A percentile compares a stretch with the other conserved stretches of the same genome.
Evolutionary conservation across 23 tunicate genomes (phyloP).

Genomic region (Trididemnum nubilum): DNA sequence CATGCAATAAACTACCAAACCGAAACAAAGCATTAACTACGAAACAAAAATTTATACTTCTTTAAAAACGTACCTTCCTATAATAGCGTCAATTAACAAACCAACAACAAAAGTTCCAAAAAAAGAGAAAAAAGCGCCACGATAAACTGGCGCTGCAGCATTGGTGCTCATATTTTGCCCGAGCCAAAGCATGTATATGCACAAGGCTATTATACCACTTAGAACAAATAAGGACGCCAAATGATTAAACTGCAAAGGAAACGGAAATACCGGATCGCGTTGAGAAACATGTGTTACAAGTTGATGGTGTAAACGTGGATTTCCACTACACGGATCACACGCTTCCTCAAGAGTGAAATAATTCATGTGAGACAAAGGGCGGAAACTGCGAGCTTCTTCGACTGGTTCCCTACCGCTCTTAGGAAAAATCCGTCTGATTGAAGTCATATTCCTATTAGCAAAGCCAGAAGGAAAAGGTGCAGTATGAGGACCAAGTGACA

Average conservation of each 20-base stretch:
- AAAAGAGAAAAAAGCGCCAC: slow-evolving; percentile 6
- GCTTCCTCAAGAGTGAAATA: too few relatives aligned
- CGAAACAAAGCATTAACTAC: too few relatives aligned
- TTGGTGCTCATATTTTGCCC: slow-evolving; percentile 27
- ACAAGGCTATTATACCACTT: slow-evolving; percentile 6
- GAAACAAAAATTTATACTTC: too few relatives aligned
- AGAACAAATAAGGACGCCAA: slow-evolving; percentile 11
- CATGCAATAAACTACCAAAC: too few relatives aligned
- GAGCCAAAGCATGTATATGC: slow-evolving; percentile 20
- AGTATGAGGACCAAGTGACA: too few relatives aligned
- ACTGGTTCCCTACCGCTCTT: too few relatives aligned
- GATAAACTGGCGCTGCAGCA: slow-evolving; percentile 15
- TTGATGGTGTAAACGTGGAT: slow-evolving; percentile 15
- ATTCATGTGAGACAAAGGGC: too few relatives aligned
- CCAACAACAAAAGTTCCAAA: slow-evolving; percentile 18
- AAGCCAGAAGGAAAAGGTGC: too few relatives aligned
- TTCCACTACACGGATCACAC: not conserved
- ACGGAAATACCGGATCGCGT: not conserved
- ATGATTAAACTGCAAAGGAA: not conserved
- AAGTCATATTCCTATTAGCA: too few relatives aligned
- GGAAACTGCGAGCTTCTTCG: too few relatives aligned
- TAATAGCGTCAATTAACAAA: slow-evolving; percentile 37
- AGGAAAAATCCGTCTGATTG: too few relatives aligned
- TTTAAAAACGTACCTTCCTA: slow-evolving; percentile 33
- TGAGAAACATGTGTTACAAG: slow-evolving; percentile 30